Evolutionary conservation across 1,140 invertebrate species (phyloP).

Genomic region (Lineus longissimus): DNA sequence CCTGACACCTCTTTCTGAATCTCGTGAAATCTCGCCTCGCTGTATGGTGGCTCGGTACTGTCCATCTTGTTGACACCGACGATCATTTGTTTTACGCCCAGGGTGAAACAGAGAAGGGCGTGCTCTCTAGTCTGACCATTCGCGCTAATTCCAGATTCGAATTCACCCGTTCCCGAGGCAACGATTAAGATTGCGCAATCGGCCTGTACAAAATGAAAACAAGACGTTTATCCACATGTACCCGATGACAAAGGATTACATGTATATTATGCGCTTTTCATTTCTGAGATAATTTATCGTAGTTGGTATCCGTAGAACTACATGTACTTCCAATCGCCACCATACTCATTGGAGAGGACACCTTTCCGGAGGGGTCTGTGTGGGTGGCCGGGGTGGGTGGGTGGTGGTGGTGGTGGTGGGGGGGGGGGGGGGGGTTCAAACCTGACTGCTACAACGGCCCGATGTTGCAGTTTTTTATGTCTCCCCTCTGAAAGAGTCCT

Average conservation of each 20-base stretch:
- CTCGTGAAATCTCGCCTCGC: constrained; percentile 87
- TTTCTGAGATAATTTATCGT: no score
- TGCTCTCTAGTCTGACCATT: constrained; percentile 98
- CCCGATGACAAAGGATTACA: constrained; percentile 62
- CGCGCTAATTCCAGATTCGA: constrained; percentile 97
- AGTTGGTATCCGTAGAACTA: no score
- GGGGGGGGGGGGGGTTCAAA: no score
- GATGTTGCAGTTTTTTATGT: no score
- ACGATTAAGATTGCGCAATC: constrained; percentile 95
- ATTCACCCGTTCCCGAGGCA: constrained; percentile 91
- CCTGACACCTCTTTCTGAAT: constrained; percentile 87
- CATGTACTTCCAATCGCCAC: no score
- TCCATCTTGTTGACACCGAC: constrained; percentile 99
- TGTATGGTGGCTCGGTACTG: constrained; percentile 91
- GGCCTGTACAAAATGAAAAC: constrained; percentile 59
- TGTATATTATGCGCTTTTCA: no score
- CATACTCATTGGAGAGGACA: no score
- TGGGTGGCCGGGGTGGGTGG: no score
- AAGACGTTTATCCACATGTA: constrained; percentile 24
- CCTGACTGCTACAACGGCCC: no score
- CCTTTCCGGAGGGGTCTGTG: no score
- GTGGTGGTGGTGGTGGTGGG: no score
- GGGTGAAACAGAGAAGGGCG: constrained; percentile 88
- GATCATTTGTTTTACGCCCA: constrained; percentile 98
- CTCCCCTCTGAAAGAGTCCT: no score